Percentiles rank a stretch among this genome's conserved stretches.
Evolutionary conservation across 2,797 vertebrate genomes (phyloP).

Genomic region (Peromyscus eremicus): DNA sequence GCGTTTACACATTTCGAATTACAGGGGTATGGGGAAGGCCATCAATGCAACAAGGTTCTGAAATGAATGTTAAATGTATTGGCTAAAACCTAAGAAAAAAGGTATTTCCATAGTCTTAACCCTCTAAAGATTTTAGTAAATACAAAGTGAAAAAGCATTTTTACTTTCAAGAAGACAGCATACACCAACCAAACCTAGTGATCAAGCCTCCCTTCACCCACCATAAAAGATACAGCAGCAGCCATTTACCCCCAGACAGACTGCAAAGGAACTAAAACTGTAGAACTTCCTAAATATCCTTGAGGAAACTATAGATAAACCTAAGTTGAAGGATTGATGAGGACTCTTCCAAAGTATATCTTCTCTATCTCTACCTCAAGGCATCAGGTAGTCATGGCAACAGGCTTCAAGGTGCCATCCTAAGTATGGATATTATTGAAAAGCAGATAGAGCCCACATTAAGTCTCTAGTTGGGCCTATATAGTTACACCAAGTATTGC

Average conservation of each 20-base stretch:
- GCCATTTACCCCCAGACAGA: neutral
- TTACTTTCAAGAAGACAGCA: neutral
- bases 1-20: constrained; percentile 60
- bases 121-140: constrained; percentile 8
- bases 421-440: neutral
- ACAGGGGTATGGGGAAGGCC: neutral
- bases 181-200: neutral
- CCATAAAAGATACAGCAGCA: neutral
- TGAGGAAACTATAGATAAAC: neutral
- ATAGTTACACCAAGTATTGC: neutral
- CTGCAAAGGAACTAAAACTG: neutral
- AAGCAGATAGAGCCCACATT: neutral
- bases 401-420: neutral
- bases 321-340: neutral
- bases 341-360: neutral
- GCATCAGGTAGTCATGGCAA: neutral
- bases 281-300: neutral
- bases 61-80: constrained; percentile 28
- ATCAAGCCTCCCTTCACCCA: neutral
- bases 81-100: neutral
- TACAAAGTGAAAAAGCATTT: constrained; percentile 10
- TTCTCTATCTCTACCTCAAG: neutral
- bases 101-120: neutral
- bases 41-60: neutral
- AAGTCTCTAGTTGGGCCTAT: neutral